A percentile compares a stretch with the other conserved stretches of the same genome.
phyloP scores from a whole-genome alignment of 1,140 invertebrate species.

The Drosophila kanapiae region DNA sequence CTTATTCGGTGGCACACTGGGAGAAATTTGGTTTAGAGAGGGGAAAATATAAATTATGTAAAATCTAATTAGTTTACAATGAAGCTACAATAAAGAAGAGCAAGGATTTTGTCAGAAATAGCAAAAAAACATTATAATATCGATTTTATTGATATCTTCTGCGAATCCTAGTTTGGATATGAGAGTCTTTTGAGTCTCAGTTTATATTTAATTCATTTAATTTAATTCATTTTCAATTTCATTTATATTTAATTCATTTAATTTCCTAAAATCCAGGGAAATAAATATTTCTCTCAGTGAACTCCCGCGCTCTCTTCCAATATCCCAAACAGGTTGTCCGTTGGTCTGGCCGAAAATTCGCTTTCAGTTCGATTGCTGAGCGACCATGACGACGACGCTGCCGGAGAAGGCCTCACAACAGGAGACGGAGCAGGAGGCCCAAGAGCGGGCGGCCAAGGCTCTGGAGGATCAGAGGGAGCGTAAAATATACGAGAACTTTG shows the following conservation, averaged over 20 bases:
- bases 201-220: too few relatives aligned
- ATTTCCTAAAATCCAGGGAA: too few relatives aligned
- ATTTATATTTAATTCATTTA: too few relatives aligned
- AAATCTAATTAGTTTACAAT: neutral
- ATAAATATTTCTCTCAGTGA: neutral
- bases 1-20: neutral
- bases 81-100: neutral
- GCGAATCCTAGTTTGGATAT: too few relatives aligned
- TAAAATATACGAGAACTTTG: conserved; percentile 80
- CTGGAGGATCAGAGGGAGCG: conserved; percentile 52
- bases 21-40: neutral
- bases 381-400: conserved; percentile 52
- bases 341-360: conserved; percentile 17
- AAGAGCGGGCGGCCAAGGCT: conserved; percentile 40
- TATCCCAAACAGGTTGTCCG: conserved; percentile 56
- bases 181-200: too few relatives aligned
- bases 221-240: too few relatives aligned
- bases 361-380: conserved; percentile 54
- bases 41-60: neutral
- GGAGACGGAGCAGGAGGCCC: conserved; percentile 32
- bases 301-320: neutral
- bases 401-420: conserved; percentile 19
- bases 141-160: too few relatives aligned
- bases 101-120: neutral
- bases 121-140: too few relatives aligned